Base-by-base conservation (phyloP, 2,797 vertebrate genomes). In the Megaceryle alcyon region DNA sequence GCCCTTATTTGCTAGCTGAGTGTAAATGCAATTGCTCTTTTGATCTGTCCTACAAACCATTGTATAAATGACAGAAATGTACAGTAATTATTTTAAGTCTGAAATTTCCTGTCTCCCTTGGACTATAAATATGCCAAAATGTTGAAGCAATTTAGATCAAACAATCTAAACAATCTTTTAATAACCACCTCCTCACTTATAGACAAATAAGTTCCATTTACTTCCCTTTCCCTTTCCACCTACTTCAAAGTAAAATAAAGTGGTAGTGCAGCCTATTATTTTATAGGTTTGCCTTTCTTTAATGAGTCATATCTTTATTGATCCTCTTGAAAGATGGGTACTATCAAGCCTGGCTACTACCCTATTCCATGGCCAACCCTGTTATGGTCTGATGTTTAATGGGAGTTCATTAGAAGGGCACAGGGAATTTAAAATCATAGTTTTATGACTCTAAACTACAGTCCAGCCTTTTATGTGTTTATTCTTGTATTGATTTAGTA, bases 121-220 rank as follows among this genome's bases (percentile, higher is more conserved):
- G n/a, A 53, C 15, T 66, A 72, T 21, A 92, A 84, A 66, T 73
- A 69, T 10, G 23, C 22, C 39, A 65, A 84, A 88, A 88, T 39
- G 9, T 73, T 90, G 70, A 70, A 79, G n/a, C 13, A 82, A 66
- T 81, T 94, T 77, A 80, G 75, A 91, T 89, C 68, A 94, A 96
- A 92, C 28, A 82, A 77, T 66, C 6, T 49, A 71, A 92, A 49
- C 22, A 73, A 64, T 49, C 16, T 73, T 82, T 87, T 89, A 77
- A 60, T 41, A 86, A 51, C 44, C 7, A 65, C 14, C 19, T 29
- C 35, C 46, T 82, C 69, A 71, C 35, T 84, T 48, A 28, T 2
- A 71, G 37, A 61, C 44, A 80, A 84, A 7, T 60, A 19, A 71
- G 6, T 68, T 82, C 68, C 56, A 73, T 92, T 80, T 88, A n/a